phyloP scores from a whole-genome alignment of 2,113 vertebrate genomes.

The Mesocricetus auratus region DNA sequence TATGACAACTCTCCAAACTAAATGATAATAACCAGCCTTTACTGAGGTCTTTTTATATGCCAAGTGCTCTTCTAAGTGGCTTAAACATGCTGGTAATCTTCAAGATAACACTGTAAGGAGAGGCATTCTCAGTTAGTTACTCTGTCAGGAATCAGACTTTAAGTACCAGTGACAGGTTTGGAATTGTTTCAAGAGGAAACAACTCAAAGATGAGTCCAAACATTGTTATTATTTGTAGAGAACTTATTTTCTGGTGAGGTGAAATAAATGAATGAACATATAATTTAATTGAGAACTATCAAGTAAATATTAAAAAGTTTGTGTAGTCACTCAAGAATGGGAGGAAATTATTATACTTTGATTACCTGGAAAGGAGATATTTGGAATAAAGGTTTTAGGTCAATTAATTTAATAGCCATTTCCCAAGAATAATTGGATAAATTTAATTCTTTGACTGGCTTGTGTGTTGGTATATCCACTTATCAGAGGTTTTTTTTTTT shows the following conservation, averaged over 20 bases:
- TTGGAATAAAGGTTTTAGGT: not conserved
- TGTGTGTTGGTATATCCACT: not conserved
- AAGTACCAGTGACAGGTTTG: not conserved
- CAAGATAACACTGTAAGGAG: not conserved
- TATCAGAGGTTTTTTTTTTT: slow-evolving; percentile 16
- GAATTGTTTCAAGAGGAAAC: not conserved
- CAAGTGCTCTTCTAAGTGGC: not conserved
- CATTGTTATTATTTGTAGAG: not conserved
- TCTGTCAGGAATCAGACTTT: not conserved
- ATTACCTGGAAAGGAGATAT: not conserved
- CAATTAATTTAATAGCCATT: not conserved
- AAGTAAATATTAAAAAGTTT: not conserved
- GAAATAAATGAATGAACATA: not conserved
- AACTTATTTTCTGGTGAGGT: not conserved
- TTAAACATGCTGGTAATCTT: not conserved
- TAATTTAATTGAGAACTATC: not conserved
- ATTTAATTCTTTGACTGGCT: not conserved
- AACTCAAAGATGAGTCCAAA: not conserved
- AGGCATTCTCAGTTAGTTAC: not conserved
- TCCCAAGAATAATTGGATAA: not conserved
- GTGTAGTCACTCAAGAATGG: not conserved
- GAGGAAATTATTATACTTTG: not conserved
- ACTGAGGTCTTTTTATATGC: not conserved
- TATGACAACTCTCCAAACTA: not conserved
- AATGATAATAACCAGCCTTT: slow-evolving; percentile 8